Evolutionary conservation across 2,888 invertebrate species (phyloP).

Genomic region (Embidobia sp.): DNA sequence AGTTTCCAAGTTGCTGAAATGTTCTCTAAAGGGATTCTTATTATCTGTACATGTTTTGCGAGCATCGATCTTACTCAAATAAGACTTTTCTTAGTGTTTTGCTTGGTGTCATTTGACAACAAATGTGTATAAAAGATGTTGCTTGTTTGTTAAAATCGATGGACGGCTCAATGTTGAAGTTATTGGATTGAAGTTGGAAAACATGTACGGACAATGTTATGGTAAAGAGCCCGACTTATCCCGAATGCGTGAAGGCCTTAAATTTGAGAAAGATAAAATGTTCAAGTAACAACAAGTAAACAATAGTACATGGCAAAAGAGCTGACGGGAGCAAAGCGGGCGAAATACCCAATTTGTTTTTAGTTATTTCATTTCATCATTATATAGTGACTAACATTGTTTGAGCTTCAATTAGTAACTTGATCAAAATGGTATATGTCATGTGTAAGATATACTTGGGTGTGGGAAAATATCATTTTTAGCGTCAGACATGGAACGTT

Average conservation of each 20-base stretch:
- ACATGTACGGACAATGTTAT: conserved; percentile 47
- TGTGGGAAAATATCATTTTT: conserved; percentile 78
- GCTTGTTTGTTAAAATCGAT: too few relatives aligned
- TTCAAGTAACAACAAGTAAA: background rate
- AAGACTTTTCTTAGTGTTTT: too few relatives aligned
- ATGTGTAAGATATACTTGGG: conserved; percentile 82
- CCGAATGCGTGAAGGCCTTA: conserved; percentile 25
- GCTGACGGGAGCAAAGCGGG: conserved; percentile 74
- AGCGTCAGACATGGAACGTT: conserved; percentile 68
- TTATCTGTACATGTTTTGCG: conserved; percentile 53
- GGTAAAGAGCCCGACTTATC: conserved; percentile 58
- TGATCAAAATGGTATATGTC: conserved; percentile 81
- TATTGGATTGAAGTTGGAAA: too few relatives aligned
- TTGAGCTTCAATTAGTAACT: conserved; percentile 82
- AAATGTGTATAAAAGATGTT: too few relatives aligned
- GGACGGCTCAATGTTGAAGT: too few relatives aligned
- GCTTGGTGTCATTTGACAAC: background rate
- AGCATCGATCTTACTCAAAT: background rate
- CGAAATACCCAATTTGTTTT: conserved; percentile 74
- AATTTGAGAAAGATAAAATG: background rate
- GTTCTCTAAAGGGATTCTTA: conserved; percentile 70
- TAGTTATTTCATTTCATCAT: conserved; percentile 80
- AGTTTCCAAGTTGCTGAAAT: conserved; percentile 10
- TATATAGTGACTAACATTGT: conserved; percentile 82
- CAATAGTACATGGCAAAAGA: conserved; percentile 28